Percentiles rank a stretch among this genome's conserved stretches.
Conservation (phyloP, 1,140 invertebrate species). For the Trachelipus rathkii region DNA sequence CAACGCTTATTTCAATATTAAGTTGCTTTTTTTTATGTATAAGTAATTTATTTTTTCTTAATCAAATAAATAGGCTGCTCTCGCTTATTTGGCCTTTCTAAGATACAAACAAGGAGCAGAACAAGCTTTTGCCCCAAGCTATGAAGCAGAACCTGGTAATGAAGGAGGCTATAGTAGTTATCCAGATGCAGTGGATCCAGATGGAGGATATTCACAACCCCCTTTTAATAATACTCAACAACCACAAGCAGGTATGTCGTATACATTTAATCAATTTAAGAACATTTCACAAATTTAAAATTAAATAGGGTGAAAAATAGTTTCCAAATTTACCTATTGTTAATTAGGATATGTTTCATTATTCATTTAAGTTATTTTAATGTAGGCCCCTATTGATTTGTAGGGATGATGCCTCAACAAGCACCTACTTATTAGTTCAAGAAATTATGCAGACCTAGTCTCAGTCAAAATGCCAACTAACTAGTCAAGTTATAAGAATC, state of each 20-base stretch:
- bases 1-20: too few relatives aligned
- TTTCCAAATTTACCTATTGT: not conserved
- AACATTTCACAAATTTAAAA: not conserved
- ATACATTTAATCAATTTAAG: not conserved
- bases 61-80: conserved; percentile 65
- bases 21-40: not conserved
- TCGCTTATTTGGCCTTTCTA: conserved; percentile 86
- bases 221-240: conserved; percentile 37
- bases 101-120: conserved; percentile 88
- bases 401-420: conserved; percentile 3
- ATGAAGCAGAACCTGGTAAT: conserved; percentile 63
- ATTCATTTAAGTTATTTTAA: conserved; percentile 17
- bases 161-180: conserved; percentile 68
- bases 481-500: too few relatives aligned
- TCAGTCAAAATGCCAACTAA: too few relatives aligned
- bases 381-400: not conserved
- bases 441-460: not conserved
- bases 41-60: conserved; percentile 7
- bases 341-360: not conserved
- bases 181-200: conserved; percentile 58
- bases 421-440: not conserved
- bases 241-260: conserved; percentile 15
- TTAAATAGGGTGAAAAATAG: not conserved
- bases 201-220: conserved; percentile 43
- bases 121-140: conserved; percentile 80